Conservation (phyloP, 2,888 invertebrate species). For the Dichetophora obliterata region DNA sequence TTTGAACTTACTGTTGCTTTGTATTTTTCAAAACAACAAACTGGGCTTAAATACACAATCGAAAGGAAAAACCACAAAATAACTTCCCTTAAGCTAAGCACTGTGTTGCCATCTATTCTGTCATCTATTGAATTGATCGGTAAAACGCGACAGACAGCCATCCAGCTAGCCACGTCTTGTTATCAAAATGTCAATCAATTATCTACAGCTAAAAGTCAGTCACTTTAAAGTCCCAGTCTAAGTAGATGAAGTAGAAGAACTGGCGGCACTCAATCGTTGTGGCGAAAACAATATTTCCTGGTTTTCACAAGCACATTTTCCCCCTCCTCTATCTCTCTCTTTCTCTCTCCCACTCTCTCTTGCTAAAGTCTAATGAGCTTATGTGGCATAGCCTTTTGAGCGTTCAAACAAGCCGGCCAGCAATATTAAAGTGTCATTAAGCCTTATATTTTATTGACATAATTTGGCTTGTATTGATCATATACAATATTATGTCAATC, state of each 20-base stretch:
- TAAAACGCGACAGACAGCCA: too few species aligned
- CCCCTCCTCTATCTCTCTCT: not conserved
- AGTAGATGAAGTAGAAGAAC: not conserved
- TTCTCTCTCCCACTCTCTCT: not conserved
- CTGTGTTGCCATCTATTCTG: too few species aligned
- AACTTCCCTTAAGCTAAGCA: too few species aligned
- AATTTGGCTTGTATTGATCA: not conserved
- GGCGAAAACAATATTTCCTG: conserved; percentile 20
- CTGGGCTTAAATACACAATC: too few species aligned
- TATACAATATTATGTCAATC: too few species aligned
- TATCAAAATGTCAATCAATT: conserved; percentile 25
- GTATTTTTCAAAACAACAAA: too few species aligned
- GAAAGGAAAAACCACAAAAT: too few species aligned
- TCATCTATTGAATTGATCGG: too few species aligned
- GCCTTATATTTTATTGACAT: not conserved
- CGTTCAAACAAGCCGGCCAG: not conserved
- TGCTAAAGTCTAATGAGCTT: conserved; percentile 18
- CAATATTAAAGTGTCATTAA: not conserved
- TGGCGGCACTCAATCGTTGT: not conserved
- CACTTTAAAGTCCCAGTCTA: not conserved
- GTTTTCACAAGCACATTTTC: not conserved
- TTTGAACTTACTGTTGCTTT: too few species aligned
- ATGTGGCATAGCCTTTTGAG: not conserved
- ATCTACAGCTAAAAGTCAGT: not conserved
- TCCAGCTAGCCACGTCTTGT: not conserved